A percentile compares a stretch with the other conserved stretches of the same genome.
Conservation (phyloP, 2,113 vertebrate genomes). For the Cynoglossus semilaevis region DNA sequence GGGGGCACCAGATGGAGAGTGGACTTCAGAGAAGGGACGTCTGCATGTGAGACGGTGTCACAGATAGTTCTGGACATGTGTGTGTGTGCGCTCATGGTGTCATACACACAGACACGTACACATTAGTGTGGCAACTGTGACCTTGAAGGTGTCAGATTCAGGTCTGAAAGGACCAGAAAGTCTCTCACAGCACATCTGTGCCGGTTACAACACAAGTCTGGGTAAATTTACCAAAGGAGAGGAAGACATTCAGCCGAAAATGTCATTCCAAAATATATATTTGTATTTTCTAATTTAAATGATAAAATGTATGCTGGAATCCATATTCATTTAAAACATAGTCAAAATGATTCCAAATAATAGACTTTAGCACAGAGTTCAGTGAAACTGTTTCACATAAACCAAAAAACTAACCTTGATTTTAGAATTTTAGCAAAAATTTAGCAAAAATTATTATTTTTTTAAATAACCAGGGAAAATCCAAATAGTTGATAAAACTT, state of each 20-base stretch:
- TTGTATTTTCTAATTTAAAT: no score
- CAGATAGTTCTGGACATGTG: background rate
- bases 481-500: no score
- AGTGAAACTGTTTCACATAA: no score
- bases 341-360: no score
- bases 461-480: no score
- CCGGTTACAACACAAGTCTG: slow-evolving; percentile 22
- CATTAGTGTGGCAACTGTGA: slow-evolving; percentile 16
- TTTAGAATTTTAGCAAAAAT: no score
- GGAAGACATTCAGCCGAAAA: slow-evolving; percentile 13
- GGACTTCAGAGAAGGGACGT: background rate
- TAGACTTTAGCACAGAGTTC: no score
- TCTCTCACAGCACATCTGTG: slow-evolving; percentile 48
- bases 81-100: background rate
- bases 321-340: no score
- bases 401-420: no score
- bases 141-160: slow-evolving; percentile 47
- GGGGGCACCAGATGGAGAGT: slow-evolving; percentile 1
- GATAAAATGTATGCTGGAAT: no score
- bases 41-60: background rate
- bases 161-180: slow-evolving; percentile 28
- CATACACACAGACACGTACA: slow-evolving; percentile 7
- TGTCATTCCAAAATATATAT: no score
- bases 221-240: slow-evolving; percentile 5
- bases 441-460: no score